These are phyloP conservation scores for Sciurus carolinensis DNA, from an alignment of 2,797 vertebrate genomes.

Conservation along the genomic window DNA sequence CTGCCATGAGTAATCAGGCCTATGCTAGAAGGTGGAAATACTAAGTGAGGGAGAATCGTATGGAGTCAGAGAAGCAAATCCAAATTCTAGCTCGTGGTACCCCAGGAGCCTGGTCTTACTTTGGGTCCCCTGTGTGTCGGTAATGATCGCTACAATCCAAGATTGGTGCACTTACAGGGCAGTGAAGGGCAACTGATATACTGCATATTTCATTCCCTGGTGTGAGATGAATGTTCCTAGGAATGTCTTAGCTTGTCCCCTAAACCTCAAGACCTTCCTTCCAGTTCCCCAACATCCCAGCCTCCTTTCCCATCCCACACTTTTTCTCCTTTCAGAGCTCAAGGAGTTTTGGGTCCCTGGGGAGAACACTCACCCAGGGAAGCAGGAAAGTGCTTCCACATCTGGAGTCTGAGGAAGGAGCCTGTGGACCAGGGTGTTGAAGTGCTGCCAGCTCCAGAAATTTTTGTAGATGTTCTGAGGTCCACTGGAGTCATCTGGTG, in stretches of 20 bases:
- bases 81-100: accelerated
- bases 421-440: slow-evolving; percentile 51
- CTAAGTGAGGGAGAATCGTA: accelerated
- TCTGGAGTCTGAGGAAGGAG: slow-evolving; percentile 56
- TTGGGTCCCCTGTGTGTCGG: background rate
- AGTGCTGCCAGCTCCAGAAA: slow-evolving; percentile 70
- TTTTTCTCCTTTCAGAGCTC: too few species aligned
- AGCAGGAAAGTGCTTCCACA: slow-evolving; percentile 72
- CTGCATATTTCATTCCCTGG: background rate
- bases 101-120: background rate
- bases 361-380: slow-evolving; percentile 69
- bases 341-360: background rate
- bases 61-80: background rate
- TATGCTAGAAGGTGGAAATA: background rate
- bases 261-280: background rate
- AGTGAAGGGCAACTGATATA: accelerated
- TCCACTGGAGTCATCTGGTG: background rate
- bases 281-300: background rate
- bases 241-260: accelerated
- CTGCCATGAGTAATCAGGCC: background rate
- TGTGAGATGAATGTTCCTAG: background rate
- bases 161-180: accelerated
- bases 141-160: background rate
- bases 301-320: too few species aligned
- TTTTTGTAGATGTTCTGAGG: slow-evolving; percentile 71